Base-by-base conservation (phyloP, 2,888 invertebrate genomes). In the Hyposoter didymator region DNA sequence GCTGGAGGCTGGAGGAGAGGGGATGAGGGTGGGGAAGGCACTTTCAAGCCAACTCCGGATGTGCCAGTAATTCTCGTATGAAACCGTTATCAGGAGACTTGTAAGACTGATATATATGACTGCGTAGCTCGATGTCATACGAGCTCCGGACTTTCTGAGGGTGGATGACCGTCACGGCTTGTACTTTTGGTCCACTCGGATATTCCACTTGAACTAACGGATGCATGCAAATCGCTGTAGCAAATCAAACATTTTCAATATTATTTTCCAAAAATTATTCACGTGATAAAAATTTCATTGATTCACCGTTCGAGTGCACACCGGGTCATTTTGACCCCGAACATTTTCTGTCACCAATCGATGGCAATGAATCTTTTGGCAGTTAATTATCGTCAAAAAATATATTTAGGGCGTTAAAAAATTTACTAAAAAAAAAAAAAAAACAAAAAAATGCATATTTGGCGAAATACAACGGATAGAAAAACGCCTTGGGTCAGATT, bases 61-160 rank as follows among this genome's bases (percentile, higher is more conserved):
- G 47, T 73, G 72, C 43, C 87, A 86, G 87, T 90, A 90, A 91
- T 90, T 90, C 90, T 88, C 87, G 88, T 89, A 91, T 91, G 90
- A 91, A 91, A 91, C 90, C 89, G 90, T 91, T 91, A 91, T 91
- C 90, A 90, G 90, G 89, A 88, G 88, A 84, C 85, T 88, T 87
- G 88, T 90, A 91, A 91, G 90, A 89, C 90, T 90, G 90, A 90
- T 90, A 90, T 90, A 90, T 88, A 88, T 87, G 78, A 79, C 78
- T 47, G 73, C n/a, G 78, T 87, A 87, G 82, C 55, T 81, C 69
- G 72, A 70, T 78, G 82, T 84, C 82, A 84, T 84, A 80, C 73
- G 79, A 84, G 81, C 81, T 67, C 78, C 66, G 78, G 82, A 84
- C 72, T 64, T 76, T 55, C 62, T 72, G 84, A 72, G 81, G 79